phyloP scores from a whole-genome alignment of 2,113 vertebrate species.

The Alligator sinensis region DNA sequence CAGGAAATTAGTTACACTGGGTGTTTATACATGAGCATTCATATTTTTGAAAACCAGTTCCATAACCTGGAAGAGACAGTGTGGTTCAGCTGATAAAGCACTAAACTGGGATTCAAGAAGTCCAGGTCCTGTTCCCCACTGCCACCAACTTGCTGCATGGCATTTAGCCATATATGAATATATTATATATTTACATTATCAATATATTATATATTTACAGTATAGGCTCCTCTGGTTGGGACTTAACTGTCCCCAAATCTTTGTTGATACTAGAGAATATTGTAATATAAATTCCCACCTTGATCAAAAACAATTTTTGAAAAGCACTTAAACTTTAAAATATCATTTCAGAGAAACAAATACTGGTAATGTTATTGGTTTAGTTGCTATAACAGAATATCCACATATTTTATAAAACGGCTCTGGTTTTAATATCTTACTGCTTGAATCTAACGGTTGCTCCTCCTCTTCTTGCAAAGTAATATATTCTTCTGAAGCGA shows the following conservation, averaged over 20 bases:
- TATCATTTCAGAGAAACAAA: not conserved
- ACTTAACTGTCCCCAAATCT: not conserved
- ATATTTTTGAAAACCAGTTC: not conserved
- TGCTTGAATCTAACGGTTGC: conserved; percentile 53
- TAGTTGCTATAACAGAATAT: not conserved
- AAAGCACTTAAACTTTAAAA: not conserved
- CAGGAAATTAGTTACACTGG: not conserved
- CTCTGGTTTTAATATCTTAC: conserved; percentile 58
- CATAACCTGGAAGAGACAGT: not conserved
- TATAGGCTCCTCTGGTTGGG: not conserved
- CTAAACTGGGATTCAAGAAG: not conserved
- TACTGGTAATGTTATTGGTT: not conserved
- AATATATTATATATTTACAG: no score
- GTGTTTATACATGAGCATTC: not conserved
- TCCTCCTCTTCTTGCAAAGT: conserved; percentile 72
- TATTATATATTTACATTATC: no score
- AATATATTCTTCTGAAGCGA: conserved; percentile 57
- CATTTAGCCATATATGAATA: not conserved
- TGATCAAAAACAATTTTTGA: not conserved
- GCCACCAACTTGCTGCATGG: not conserved
- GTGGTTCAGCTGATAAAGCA: not conserved
- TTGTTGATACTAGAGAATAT: not conserved
- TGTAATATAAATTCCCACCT: not conserved
- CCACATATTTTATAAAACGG: not conserved
- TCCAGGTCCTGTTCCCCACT: not conserved